These are phyloP conservation scores for Oryzaephilus surinamensis DNA, from an alignment of 1,140 invertebrate species.

Conservation along the genomic window DNA sequence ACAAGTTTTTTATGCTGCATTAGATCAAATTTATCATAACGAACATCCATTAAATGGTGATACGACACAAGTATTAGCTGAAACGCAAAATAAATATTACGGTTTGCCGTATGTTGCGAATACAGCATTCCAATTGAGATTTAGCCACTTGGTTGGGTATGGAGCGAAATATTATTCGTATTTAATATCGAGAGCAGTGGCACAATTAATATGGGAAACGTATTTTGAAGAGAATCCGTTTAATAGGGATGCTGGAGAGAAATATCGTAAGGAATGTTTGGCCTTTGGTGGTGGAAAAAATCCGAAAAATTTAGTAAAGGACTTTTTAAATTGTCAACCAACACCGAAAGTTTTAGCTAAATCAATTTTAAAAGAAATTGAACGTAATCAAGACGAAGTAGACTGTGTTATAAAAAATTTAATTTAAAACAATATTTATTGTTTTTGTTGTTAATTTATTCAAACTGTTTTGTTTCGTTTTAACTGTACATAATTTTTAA, in stretches of 20 bases:
- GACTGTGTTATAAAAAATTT: too few relatives aligned
- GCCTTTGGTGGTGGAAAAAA: slow-evolving; percentile 83
- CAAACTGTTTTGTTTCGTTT: too few relatives aligned
- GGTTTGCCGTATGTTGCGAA: slow-evolving; percentile 75
- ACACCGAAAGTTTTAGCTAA: slow-evolving; percentile 47
- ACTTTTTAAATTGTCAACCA: slow-evolving; percentile 59
- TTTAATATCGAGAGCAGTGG: slow-evolving; percentile 85
- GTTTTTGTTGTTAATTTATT: too few relatives aligned
- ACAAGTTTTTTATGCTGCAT: slow-evolving; percentile 78
- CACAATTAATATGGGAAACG: slow-evolving; percentile 86
- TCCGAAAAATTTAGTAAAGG: slow-evolving; percentile 56
- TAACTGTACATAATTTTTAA: too few relatives aligned
- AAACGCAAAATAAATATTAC: slow-evolving; percentile 77
- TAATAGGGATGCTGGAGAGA: slow-evolving; percentile 59
- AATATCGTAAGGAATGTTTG: slow-evolving; percentile 66
- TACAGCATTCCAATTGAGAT: slow-evolving; percentile 93
- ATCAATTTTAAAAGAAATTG: too few relatives aligned
- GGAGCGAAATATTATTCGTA: slow-evolving; percentile 99
- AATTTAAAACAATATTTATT: too few relatives aligned
- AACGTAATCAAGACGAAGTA: too few relatives aligned
- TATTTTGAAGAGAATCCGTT: slow-evolving; percentile 81
- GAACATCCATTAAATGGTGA: slow-evolving; percentile 40
- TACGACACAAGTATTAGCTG: slow-evolving; percentile 70
- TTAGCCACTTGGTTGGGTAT: slow-evolving; percentile 94
- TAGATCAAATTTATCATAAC: slow-evolving; percentile 86